These are phyloP conservation scores for Atherinosoma microstoma DNA, from an alignment of 2,797 vertebrate genomes.

Conservation along the genomic window DNA sequence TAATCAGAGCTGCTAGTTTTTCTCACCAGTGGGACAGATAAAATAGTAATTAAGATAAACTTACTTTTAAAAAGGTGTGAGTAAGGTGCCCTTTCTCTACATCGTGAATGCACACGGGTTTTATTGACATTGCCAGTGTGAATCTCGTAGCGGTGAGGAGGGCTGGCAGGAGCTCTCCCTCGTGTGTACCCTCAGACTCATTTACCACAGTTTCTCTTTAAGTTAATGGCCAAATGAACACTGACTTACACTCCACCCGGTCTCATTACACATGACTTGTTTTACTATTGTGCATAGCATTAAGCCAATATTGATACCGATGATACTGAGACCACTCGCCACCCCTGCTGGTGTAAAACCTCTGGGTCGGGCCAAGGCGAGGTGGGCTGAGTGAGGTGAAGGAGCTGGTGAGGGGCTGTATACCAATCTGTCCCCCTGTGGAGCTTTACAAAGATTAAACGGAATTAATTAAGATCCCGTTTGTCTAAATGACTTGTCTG, in stretches of 20 bases:
- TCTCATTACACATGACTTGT: conserved; percentile 62
- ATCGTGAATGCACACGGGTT: conserved; percentile 20
- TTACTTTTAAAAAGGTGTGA: conserved; percentile 29
- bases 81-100: conserved; percentile 26
- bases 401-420: conserved; percentile 53
- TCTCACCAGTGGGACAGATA: conserved; percentile 32
- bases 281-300: conserved; percentile 70
- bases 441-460: conserved; percentile 79
- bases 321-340: conserved; percentile 42
- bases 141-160: not conserved
- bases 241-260: conserved; percentile 60
- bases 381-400: conserved; percentile 59
- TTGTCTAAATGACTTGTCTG: conserved; percentile 80
- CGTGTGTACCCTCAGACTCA: conserved; percentile 23
- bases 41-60: conserved; percentile 52
- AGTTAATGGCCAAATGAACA: conserved; percentile 56
- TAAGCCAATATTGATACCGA: conserved; percentile 62
- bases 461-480: conserved; percentile 81
- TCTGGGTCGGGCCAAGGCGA: conserved; percentile 36
- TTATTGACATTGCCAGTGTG: conserved; percentile 18
- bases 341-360: conserved; percentile 41
- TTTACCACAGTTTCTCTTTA: conserved; percentile 37
- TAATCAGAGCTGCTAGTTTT: conserved; percentile 27
- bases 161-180: conserved; percentile 13
- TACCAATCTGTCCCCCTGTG: conserved; percentile 61